phyloP scores from a whole-genome alignment of 2,888 invertebrate species.

The Lithophane socia region DNA sequence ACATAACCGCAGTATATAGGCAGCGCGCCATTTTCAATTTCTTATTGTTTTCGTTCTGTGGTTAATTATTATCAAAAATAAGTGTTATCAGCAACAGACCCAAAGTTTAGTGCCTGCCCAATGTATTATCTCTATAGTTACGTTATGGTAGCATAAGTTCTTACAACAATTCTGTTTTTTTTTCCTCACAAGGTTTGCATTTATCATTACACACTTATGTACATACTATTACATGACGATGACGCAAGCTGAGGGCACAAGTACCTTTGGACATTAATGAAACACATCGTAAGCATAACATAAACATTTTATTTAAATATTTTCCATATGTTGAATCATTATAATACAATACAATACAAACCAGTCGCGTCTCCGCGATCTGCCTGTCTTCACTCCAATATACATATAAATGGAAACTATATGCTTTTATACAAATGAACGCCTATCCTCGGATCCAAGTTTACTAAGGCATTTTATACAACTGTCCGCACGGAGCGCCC shows the following conservation, averaged over 20 bases:
- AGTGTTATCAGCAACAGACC: too few relatives aligned
- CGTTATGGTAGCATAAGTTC: too few relatives aligned
- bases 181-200: too few relatives aligned
- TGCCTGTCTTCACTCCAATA: constrained; percentile 70
- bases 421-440: constrained; percentile 71
- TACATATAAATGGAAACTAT: constrained; percentile 71
- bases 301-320: constrained; percentile 89
- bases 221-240: too few relatives aligned
- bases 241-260: not conserved
- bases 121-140: too few relatives aligned
- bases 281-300: constrained; percentile 82
- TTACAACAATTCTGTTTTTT: too few relatives aligned
- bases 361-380: constrained; percentile 36
- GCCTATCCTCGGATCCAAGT: constrained; percentile 43
- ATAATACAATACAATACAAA: constrained; percentile 83
- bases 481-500: constrained; percentile 50
- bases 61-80: too few relatives aligned
- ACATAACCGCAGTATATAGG: too few relatives aligned
- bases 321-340: constrained; percentile 81
- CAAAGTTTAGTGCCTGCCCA: too few relatives aligned
- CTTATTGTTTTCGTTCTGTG: too few relatives aligned
- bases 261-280: constrained; percentile 46
- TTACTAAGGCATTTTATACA: constrained; percentile 79
- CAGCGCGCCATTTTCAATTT: too few relatives aligned
- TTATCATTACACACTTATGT: too few relatives aligned